A percentile compares a stretch with the other conserved stretches of the same genome.
phyloP scores from a whole-genome alignment of 1,140 invertebrate species.

The Trypoxylus dichotomus region DNA sequence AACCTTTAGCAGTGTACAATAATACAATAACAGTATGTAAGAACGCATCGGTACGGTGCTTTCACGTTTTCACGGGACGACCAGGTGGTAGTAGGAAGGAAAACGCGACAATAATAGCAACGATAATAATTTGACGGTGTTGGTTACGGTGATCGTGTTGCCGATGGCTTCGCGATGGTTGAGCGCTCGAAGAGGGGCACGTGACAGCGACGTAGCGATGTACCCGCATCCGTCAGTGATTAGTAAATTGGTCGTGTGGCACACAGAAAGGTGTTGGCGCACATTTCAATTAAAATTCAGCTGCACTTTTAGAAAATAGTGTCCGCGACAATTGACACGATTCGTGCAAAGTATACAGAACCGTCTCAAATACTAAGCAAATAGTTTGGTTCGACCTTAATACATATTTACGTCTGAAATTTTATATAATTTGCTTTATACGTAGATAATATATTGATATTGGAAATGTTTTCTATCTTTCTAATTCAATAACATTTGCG shows the following conservation, averaged over 20 bases:
- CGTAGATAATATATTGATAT: no score
- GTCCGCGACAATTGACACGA: neutral
- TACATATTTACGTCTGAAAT: no score
- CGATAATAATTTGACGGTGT: neutral
- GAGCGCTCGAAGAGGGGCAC: neutral
- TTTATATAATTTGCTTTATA: no score
- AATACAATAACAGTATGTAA: neutral
- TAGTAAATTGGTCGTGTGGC: constrained; percentile 21
- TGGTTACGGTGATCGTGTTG: neutral
- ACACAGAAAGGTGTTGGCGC: neutral
- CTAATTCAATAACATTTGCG: no score
- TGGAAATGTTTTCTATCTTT: no score
- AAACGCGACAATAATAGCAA: constrained; percentile 1
- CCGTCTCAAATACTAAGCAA: neutral
- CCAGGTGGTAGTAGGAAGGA: neutral
- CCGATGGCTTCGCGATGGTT: neutral
- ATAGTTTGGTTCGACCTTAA: no score
- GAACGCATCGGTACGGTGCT: neutral
- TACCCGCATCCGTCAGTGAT: constrained; percentile 17
- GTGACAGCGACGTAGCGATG: neutral
- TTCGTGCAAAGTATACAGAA: neutral
- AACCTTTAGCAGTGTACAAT: neutral
- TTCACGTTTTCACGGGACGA: neutral
- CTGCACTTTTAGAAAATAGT: constrained; percentile 13
- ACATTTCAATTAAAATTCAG: constrained; percentile 2